Evolutionary conservation across 2,113 vertebrate genomes (phyloP).

Genomic region (Naja naja): DNA sequence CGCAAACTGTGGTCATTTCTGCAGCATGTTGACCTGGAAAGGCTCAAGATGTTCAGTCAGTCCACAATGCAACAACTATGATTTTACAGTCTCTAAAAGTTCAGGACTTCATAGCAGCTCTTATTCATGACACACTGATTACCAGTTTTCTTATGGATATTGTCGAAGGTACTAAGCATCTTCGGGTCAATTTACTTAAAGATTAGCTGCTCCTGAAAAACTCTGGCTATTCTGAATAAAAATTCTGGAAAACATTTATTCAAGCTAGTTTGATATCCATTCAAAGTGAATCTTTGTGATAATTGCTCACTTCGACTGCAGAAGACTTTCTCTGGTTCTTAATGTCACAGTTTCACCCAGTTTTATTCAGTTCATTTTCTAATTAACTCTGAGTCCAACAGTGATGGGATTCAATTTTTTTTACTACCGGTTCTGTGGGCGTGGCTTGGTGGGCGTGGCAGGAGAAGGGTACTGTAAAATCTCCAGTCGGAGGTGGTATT

Average conservation of each 20-base stretch:
- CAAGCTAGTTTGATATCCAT: neutral
- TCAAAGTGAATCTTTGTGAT: neutral
- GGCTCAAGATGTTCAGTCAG: neutral
- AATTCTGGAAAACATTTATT: neutral
- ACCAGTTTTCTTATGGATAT: neutral
- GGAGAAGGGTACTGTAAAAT: no score
- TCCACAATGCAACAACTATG: neutral
- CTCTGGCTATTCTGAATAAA: neutral
- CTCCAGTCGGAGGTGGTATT: no score
- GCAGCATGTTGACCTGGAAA: neutral
- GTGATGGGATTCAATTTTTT: no score
- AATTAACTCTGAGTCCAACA: neutral
- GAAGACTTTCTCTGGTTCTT: neutral
- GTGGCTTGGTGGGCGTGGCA: no score
- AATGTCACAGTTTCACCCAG: neutral
- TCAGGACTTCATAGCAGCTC: neutral
- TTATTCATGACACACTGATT: neutral
- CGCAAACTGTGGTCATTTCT: neutral
- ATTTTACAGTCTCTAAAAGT: neutral
- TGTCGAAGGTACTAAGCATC: neutral
- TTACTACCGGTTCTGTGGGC: no score
- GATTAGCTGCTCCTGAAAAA: neutral
- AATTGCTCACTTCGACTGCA: neutral
- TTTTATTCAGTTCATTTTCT: neutral
- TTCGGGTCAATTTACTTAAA: neutral